Conservation (phyloP, 2,888 invertebrate genomes). For the Pinctada fucata region DNA sequence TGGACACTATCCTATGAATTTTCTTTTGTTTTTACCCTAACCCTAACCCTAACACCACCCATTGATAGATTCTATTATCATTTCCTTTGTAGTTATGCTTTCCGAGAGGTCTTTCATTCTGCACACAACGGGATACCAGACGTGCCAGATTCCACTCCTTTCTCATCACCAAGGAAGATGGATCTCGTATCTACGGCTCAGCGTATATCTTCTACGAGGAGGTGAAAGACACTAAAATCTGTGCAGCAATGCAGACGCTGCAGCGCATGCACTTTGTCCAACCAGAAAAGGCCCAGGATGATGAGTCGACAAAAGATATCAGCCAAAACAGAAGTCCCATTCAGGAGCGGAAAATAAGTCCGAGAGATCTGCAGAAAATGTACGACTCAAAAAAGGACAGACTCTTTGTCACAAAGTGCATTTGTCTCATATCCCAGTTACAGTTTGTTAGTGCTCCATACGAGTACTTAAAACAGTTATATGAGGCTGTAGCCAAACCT, state of each 20-base stretch:
- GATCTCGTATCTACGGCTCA: conserved; percentile 94
- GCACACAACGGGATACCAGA: conserved; percentile 92
- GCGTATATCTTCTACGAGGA: conserved; percentile 97
- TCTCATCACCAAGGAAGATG: conserved; percentile 97
- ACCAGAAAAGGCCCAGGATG: conserved; percentile 40
- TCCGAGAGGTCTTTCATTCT: conserved; percentile 95
- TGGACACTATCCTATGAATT: too few species aligned
- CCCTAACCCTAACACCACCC: too few species aligned
- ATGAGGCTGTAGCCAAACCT: conserved; percentile 63
- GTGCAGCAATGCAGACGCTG: conserved; percentile 95
- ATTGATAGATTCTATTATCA: too few species aligned
- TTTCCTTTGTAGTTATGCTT: conserved; percentile 87
- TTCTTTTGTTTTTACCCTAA: too few species aligned
- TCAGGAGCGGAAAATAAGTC: conserved; percentile 39
- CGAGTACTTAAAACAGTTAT: conserved; percentile 68
- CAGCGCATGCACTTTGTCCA: conserved; percentile 81
- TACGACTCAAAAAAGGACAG: conserved; percentile 96
- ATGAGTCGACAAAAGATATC: conserved; percentile 31
- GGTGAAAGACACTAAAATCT: conserved; percentile 93
- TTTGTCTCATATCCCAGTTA: conserved; percentile 93
- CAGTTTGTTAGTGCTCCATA: conserved; percentile 82
- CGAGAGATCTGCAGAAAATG: conserved; percentile 54
- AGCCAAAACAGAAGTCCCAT: conserved; percentile 69
- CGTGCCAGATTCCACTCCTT: conserved; percentile 96
- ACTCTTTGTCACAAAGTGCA: conserved; percentile 95